Evolutionary conservation across 2,113 vertebrate species (phyloP).

Genomic region (Porphyrio hochstetteri): DNA sequence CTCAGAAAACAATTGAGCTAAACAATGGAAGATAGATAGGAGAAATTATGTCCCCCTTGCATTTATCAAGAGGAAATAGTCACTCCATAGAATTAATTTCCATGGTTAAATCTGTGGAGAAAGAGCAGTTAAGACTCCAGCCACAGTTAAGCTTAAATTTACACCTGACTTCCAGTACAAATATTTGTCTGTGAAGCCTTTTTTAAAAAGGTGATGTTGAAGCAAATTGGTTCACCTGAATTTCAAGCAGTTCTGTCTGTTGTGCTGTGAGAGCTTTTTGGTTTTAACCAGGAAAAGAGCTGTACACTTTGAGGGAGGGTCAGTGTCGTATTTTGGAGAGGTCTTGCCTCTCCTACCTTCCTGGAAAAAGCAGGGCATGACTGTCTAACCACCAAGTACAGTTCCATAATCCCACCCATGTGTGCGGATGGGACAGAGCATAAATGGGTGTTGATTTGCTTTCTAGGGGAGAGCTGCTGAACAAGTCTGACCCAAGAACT

Average conservation of each 20-base stretch:
- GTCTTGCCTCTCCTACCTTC: background rate
- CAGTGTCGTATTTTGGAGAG: background rate
- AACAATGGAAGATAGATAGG: background rate
- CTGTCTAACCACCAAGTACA: background rate
- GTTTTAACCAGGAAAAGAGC: background rate
- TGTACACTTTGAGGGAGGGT: background rate
- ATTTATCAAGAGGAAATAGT: background rate
- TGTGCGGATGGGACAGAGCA: background rate
- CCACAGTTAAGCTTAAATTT: background rate
- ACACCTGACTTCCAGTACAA: background rate
- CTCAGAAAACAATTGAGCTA: background rate
- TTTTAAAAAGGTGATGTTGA: background rate
- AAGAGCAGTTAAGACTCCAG: background rate
- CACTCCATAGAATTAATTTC: background rate
- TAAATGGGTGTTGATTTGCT: background rate
- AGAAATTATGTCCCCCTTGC: background rate
- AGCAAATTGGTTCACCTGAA: background rate
- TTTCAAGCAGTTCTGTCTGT: background rate
- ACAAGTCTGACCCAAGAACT: background rate
- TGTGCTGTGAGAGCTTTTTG: background rate
- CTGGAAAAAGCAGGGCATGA: rapidly evolving
- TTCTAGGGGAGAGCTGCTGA: background rate
- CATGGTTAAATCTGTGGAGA: background rate
- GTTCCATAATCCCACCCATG: background rate
- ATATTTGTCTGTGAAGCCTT: background rate